Evolutionary conservation across 1,140 invertebrate genomes (phyloP).

Genomic region (Melanaphis sacchari): DNA sequence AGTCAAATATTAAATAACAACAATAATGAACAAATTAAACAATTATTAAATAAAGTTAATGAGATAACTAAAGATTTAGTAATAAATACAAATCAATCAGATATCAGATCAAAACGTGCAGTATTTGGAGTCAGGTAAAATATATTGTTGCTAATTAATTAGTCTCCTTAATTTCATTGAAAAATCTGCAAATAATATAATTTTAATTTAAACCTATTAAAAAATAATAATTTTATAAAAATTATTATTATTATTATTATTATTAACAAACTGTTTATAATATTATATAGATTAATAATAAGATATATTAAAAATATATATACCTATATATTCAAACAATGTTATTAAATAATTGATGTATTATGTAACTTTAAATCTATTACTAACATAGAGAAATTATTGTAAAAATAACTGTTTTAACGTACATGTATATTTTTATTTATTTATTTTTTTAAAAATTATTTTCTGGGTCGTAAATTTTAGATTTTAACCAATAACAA

Average conservation of each 20-base stretch:
- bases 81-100: conserved; percentile 11
- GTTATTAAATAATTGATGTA: background rate
- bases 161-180: background rate
- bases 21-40: conserved; percentile 45
- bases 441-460: background rate
- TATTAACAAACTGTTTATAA: background rate
- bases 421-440: background rate
- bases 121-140: conserved; percentile 44
- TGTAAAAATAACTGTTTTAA: background rate
- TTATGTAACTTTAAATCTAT: background rate
- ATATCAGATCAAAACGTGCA: conserved; percentile 39
- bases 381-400: background rate
- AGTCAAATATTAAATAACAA: background rate
- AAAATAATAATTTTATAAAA: background rate
- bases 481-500: background rate
- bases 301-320: background rate
- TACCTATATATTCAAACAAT: background rate
- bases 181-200: background rate
- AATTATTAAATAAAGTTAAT: conserved; percentile 44
- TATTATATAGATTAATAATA: background rate
- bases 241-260: no score
- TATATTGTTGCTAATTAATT: background rate
- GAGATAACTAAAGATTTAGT: conserved; percentile 41
- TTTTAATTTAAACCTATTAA: background rate
- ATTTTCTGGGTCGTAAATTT: background rate